These are phyloP conservation scores for Lasioglossum zephyrum DNA, from an alignment of 2,888 invertebrate genomes.

Conservation along the genomic window DNA sequence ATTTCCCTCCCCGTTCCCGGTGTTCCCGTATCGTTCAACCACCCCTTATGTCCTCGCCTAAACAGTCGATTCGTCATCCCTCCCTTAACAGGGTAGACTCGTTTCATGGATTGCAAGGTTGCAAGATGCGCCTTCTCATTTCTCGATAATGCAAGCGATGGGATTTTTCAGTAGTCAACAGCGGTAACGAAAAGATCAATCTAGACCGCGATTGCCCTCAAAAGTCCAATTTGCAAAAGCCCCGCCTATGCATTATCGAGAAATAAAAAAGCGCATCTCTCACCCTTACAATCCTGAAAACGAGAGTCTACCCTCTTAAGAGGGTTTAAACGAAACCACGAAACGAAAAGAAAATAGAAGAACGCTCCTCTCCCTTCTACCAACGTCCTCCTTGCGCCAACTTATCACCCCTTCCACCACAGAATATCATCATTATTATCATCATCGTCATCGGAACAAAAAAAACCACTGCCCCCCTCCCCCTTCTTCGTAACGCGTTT, in stretches of 20 bases:
- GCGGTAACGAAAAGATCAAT: too few relatives aligned
- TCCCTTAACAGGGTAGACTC: too few relatives aligned
- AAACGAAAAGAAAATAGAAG: slow-evolving; percentile 19
- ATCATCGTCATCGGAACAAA: slow-evolving; percentile 28
- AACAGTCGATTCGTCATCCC: slow-evolving; percentile 23
- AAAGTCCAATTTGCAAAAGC: too few relatives aligned
- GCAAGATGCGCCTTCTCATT: too few relatives aligned
- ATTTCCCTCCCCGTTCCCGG: slow-evolving; percentile 27
- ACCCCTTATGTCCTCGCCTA: slow-evolving; percentile 46
- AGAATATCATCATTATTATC: slow-evolving; percentile 45
- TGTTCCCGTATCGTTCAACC: slow-evolving; percentile 41
- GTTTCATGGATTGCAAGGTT: too few relatives aligned
- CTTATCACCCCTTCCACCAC: slow-evolving; percentile 53
- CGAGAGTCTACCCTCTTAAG: not conserved
- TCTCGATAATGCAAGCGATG: too few relatives aligned
- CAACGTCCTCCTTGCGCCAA: slow-evolving; percentile 52
- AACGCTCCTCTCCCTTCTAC: slow-evolving; percentile 56
- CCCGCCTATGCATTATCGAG: too few relatives aligned
- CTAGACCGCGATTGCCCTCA: too few relatives aligned
- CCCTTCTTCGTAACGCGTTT: slow-evolving; percentile 71
- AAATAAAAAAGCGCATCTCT: too few relatives aligned
- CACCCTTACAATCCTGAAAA: too few relatives aligned
- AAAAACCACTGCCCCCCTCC: not conserved
- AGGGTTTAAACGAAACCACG: not conserved
- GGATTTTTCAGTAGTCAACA: too few relatives aligned